phyloP scores from a whole-genome alignment of 1,140 invertebrate genomes.

The Magallana angulata region DNA sequence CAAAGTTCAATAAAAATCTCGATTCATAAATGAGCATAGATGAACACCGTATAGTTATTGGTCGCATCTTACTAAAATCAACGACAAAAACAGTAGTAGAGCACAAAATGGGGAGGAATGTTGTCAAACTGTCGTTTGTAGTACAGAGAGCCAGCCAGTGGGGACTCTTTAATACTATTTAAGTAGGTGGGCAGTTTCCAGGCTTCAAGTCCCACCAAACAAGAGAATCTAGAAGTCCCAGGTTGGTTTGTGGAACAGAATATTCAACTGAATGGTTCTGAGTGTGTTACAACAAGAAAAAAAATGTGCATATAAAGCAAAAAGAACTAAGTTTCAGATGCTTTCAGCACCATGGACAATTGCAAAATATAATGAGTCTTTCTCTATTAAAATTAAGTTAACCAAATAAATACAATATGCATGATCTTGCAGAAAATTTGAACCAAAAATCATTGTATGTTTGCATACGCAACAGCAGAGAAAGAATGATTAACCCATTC shows the following conservation, averaged over 20 bases:
- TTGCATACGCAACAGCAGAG: constrained; percentile 24
- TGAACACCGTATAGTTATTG: constrained; percentile 31
- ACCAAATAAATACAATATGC: not conserved
- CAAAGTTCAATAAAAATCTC: constrained; percentile 50
- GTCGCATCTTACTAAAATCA: constrained; percentile 41
- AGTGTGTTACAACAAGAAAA: not conserved
- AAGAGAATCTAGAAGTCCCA: not conserved
- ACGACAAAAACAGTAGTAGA: constrained; percentile 41
- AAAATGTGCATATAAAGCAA: not conserved
- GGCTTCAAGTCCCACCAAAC: constrained; percentile 15
- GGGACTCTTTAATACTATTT: not conserved
- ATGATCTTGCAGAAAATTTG: not conserved
- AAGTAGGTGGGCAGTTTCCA: not conserved
- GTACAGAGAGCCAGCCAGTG: not conserved
- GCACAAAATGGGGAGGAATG: constrained; percentile 29
- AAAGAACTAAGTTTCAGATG: not conserved
- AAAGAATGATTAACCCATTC: not conserved
- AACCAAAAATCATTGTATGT: not conserved
- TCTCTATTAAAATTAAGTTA: not conserved
- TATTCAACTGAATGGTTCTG: not conserved
- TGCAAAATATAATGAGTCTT: constrained; percentile 27
- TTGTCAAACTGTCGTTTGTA: constrained; percentile 17
- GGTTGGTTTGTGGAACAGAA: not conserved
- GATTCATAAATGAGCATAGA: constrained; percentile 44
- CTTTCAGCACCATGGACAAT: constrained; percentile 23